These are phyloP conservation scores for Pseudachorutes palmiensis DNA, from an alignment of 1,140 invertebrate species.

Conservation along the genomic window DNA sequence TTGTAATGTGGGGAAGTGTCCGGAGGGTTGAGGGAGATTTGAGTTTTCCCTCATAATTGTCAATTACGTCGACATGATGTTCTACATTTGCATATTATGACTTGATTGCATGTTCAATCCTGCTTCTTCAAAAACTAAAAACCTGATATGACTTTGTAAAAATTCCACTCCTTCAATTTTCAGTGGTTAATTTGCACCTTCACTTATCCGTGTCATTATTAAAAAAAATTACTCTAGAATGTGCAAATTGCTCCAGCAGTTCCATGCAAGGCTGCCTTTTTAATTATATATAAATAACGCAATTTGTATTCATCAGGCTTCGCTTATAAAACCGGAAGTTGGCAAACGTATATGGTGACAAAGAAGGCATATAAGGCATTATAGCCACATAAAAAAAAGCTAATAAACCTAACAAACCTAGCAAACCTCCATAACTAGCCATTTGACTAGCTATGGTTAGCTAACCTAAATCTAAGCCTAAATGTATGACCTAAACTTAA, in stretches of 20 bases:
- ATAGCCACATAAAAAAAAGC: too few relatives aligned
- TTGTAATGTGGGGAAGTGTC: not conserved
- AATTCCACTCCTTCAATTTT: not conserved
- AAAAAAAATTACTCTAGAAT: not conserved
- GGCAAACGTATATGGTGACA: too few relatives aligned
- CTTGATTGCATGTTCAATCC: not conserved
- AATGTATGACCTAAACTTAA: too few relatives aligned
- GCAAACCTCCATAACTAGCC: too few relatives aligned
- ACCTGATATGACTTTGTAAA: not conserved
- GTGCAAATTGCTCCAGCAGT: not conserved
- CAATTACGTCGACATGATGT: slow-evolving; percentile 11
- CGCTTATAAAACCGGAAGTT: too few relatives aligned
- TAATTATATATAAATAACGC: too few relatives aligned
- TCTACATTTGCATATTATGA: not conserved
- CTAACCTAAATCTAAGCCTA: too few relatives aligned
- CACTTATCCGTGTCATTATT: not conserved
- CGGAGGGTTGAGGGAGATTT: not conserved
- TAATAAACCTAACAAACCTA: too few relatives aligned
- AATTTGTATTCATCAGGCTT: too few relatives aligned
- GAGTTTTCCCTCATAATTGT: not conserved
- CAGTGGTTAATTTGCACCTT: not conserved
- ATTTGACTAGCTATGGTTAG: too few relatives aligned
- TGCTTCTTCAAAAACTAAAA: not conserved
- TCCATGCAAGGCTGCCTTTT: too few relatives aligned
- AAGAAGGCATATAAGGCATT: too few relatives aligned